Base-by-base conservation (phyloP, 2,113 vertebrate genomes). In the Rhinolophus sinicus region DNA sequence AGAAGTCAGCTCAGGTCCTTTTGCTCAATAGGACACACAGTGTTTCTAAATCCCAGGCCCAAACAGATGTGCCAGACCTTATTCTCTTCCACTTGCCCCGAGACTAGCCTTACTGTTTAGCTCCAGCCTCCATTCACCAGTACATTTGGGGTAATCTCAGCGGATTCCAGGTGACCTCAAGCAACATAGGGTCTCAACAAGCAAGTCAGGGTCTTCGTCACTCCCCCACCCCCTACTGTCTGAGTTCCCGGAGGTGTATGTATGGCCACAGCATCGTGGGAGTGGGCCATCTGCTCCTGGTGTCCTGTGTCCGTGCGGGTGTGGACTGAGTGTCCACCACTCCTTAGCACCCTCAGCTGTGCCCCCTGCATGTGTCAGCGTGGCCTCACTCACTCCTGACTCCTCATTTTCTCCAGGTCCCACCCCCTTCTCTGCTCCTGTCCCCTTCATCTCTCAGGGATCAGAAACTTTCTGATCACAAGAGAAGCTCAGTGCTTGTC, bases 201-300 rank as follows among this genome's bases (percentile, higher is more conserved):
- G 8, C 30, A 78, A 30, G 30, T 6, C 12, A 11, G 50, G n/a
- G 35, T 2, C 22, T 62, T 47, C 44, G 40, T 85, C 12, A 12
- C 3, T 80, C 3, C 33, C 18, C 54, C 1, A 0, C 0, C 11
- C 15, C 1, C 2, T 19, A 14, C 1, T 7, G 22, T 82, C 76
- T 54, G 44, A 44, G 65, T 58, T 72, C 92, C 69, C 9, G 24
- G 56, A 19, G 21, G 11, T 4, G 33, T 19, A 9, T 11, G 5
- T 3, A 40, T n/a, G 24, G 9, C 30, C 12, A 2, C 0, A 7
- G 78, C 44, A 33, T 62, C 1, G 0, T 5, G 47, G 7, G 9
- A 30, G n/a, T 10, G 30, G 24, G 26, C 16, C n/a, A 5, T 11
- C 54, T 62, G 35, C 60, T 50, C 35, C n/a, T 44, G 12, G 28